These are phyloP conservation scores for Vanessa tameamea DNA, from an alignment of 1,140 invertebrate species.

Conservation along the genomic window DNA sequence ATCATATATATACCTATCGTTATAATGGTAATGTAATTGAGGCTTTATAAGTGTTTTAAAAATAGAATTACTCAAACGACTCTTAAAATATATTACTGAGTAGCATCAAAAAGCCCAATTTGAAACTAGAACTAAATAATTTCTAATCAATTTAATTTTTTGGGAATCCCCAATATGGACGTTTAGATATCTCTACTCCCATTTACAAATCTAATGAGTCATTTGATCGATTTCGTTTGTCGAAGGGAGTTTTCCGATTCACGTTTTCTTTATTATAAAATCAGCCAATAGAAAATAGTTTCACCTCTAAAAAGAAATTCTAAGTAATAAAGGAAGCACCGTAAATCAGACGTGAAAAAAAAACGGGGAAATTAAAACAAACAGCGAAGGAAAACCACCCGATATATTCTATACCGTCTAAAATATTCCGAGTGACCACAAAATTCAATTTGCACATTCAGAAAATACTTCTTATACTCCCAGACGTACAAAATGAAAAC, in stretches of 20 bases:
- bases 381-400: constrained; percentile 42
- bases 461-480: constrained; percentile 60
- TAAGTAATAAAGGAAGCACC: constrained; percentile 1
- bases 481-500: constrained; percentile 76
- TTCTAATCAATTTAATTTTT: too few relatives aligned
- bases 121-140: too few relatives aligned
- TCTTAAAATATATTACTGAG: too few relatives aligned
- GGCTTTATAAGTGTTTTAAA: too few relatives aligned
- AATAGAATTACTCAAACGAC: too few relatives aligned
- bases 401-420: constrained; percentile 61
- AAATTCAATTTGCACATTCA: constrained; percentile 77
- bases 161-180: too few relatives aligned
- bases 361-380: constrained; percentile 30
- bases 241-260: neutral
- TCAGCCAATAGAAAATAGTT: constrained; percentile 7
- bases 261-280: neutral
- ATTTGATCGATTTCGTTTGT: too few relatives aligned
- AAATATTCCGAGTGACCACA: constrained; percentile 76
- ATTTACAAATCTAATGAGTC: too few relatives aligned
- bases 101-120: too few relatives aligned
- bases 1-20: neutral
- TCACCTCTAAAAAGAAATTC: constrained; percentile 3
- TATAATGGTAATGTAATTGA: neutral
- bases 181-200: too few relatives aligned
- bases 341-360: constrained; percentile 22